phyloP scores from a whole-genome alignment of 2,113 vertebrate genomes.

The Lanius ludovicianus region DNA sequence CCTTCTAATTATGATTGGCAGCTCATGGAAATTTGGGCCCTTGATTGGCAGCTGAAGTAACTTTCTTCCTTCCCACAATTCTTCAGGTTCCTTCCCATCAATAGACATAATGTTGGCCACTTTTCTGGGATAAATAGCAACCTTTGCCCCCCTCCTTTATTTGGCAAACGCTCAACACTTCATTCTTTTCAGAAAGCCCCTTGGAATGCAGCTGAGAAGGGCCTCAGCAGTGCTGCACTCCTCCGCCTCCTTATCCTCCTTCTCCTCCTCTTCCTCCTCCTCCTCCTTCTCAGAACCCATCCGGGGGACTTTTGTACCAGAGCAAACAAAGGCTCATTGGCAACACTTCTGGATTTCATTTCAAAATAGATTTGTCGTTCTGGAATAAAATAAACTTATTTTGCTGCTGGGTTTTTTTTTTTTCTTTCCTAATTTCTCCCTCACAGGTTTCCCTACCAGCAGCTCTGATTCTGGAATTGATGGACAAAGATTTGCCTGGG shows the following conservation, averaged over 20 bases:
- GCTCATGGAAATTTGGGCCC: conserved; percentile 78
- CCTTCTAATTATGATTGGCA: conserved; percentile 83
- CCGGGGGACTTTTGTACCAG: conserved; percentile 22
- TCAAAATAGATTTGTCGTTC: conserved; percentile 67
- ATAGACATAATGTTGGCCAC: conserved; percentile 82
- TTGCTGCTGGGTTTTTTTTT: conserved; percentile 15
- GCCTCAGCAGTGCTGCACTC: conserved; percentile 59
- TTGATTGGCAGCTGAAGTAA: conserved; percentile 82
- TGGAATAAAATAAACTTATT: conserved; percentile 68
- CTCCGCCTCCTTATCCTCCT: neutral
- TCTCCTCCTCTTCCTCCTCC: neutral
- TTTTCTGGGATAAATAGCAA: conserved; percentile 80
- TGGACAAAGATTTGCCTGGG: neutral
- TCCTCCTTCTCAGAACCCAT: neutral
- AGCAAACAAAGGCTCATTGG: conserved; percentile 76
- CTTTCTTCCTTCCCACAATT: conserved; percentile 82
- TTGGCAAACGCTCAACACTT: conserved; percentile 69
- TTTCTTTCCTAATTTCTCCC: conserved; percentile 41
- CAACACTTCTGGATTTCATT: conserved; percentile 74
- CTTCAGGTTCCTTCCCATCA: conserved; percentile 81
- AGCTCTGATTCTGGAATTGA: neutral
- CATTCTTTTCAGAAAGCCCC: conserved; percentile 68
- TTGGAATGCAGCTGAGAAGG: conserved; percentile 74
- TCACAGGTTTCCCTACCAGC: neutral
- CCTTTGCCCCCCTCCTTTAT: conserved; percentile 73